Evolutionary conservation across 2,888 invertebrate species (phyloP), one percentile per base, ranked within the genome.

Genomic region (Hofmannophila pseudospretella): DNA sequence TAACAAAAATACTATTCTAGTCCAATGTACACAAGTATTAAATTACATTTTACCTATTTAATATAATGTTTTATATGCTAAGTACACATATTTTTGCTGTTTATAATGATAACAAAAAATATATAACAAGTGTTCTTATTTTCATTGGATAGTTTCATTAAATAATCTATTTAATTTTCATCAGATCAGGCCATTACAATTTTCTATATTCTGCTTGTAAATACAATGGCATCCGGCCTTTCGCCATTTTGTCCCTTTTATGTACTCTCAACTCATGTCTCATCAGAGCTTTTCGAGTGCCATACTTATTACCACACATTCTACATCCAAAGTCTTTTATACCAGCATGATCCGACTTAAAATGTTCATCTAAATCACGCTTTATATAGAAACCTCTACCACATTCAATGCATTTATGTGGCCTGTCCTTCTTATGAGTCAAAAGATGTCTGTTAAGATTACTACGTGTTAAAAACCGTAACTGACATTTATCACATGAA

Each of bases 201-300:
- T 55, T 59, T 27, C 47, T 60, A 41, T 64, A 67, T 36, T 67
- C 70, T 30, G 52, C 62, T 47, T 68, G 74, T 36, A 81, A 55
- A 53, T 82, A 81, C 34, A 78, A 47, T 8, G 82, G 80, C 56
- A 68, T 61, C 19, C 80, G 52, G 0, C 78, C 78, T 44, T 67
- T 72, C 1, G 64, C 54, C 66, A 76, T 62, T 47, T 78, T 78
- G 35, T 69, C 58, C 41, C 78, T 66, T 32, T 76, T 78, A 34
- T 79, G 79, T 2, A 77, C 69, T 32, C 65, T 55, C 19, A 76
- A 38, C 43, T 76, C 72, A 52, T 78, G 79, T 32, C 73, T 65
- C 75, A 74, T 73, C 2, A 77, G 39, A 7, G 69, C 67, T 47
- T 71, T 77, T 23, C 60, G 67, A 7, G 67, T 69, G 0, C 70